Conservation (phyloP, 2,797 vertebrate species). For the Podargus strigoides region DNA sequence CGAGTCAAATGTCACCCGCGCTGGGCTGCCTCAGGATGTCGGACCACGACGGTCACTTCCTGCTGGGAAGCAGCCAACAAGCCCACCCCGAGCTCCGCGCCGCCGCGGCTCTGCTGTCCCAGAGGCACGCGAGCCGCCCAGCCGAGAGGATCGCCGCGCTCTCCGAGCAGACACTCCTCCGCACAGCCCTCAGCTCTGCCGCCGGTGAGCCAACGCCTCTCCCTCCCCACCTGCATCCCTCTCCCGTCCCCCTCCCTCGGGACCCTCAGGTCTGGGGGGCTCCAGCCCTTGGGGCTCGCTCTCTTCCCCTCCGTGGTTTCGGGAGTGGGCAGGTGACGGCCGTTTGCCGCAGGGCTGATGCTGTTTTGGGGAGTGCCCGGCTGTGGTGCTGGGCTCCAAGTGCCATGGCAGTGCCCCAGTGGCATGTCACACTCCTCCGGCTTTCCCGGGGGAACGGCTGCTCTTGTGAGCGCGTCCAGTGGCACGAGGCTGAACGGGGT, state of each 20-base stretch:
- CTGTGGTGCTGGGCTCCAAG: rapidly evolving
- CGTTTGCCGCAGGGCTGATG: no score
- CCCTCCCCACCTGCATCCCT: rapidly evolving
- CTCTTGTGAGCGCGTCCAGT: rapidly evolving
- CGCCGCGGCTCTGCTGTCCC: neutral
- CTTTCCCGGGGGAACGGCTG: neutral
- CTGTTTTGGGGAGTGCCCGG: rapidly evolving
- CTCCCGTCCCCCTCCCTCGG: neutral
- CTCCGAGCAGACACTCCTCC: neutral
- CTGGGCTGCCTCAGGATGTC: conserved; percentile 28
- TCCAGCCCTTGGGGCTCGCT: neutral
- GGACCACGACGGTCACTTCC: conserved; percentile 39
- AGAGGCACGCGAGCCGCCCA: neutral
- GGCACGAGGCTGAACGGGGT: rapidly evolving
- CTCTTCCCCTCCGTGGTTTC: neutral
- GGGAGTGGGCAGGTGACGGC: neutral
- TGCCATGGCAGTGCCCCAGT: rapidly evolving
- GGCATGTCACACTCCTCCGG: rapidly evolving
- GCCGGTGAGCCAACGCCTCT: neutral
- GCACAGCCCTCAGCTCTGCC: neutral
- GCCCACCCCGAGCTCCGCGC: neutral
- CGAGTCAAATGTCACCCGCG: neutral
- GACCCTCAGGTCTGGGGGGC: rapidly evolving
- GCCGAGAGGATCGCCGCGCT: neutral
- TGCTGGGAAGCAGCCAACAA: conserved; percentile 11